Conservation (phyloP, 2,797 vertebrate species). For the Morus bassanus region DNA sequence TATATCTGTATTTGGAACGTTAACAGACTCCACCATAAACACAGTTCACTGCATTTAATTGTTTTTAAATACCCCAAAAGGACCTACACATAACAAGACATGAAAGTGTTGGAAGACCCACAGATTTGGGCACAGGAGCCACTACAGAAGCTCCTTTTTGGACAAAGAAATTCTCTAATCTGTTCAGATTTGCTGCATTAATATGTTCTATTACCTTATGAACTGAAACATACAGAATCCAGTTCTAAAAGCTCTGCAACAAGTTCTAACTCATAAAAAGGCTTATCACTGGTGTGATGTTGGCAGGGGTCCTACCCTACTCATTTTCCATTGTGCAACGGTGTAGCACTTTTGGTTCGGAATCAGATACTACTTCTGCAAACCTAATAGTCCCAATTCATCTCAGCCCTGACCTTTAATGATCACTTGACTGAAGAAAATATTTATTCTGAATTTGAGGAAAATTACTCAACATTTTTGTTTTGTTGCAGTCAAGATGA, state of each 20-base stretch:
- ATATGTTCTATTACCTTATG: not conserved
- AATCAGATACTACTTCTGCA: not conserved
- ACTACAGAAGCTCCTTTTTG: not conserved
- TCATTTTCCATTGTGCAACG: rapidly evolving
- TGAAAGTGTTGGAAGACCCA: not conserved
- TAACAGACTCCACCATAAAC: not conserved
- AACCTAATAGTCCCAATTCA: not conserved
- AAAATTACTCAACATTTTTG: not conserved
- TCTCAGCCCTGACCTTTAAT: not conserved
- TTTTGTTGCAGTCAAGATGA: not conserved
- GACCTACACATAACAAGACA: not conserved
- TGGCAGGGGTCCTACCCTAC: not conserved
- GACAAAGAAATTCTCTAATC: not conserved
- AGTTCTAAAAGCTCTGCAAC: not conserved
- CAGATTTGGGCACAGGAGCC: not conserved
- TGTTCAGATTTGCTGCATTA: not conserved
- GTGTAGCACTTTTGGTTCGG: not conserved
- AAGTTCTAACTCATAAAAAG: not conserved
- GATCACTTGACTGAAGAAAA: not conserved
- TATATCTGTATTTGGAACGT: slow-evolving; percentile 6
- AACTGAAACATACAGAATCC: not conserved
- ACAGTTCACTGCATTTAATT: not conserved
- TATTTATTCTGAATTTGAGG: not conserved
- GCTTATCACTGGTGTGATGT: not conserved
- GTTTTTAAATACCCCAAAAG: not conserved